A percentile compares a stretch with the other conserved stretches of the same genome.
Evolutionary conservation across 1,140 invertebrate genomes (phyloP).

Genomic region (Holotrichia oblita): DNA sequence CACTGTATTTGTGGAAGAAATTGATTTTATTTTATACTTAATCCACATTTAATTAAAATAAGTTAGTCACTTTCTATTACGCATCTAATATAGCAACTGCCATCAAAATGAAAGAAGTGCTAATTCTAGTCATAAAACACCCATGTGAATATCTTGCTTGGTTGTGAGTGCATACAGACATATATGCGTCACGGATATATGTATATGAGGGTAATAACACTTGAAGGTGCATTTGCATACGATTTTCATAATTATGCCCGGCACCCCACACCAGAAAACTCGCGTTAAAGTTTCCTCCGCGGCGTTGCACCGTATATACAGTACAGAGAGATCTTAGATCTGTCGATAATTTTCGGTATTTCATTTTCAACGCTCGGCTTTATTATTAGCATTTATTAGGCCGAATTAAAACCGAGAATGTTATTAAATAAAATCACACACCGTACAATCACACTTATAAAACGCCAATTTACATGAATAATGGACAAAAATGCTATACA

Average conservation of each 20-base stretch:
- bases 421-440: slow-evolving; percentile 55
- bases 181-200: neutral
- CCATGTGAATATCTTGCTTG: no score
- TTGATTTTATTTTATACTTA: no score
- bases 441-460: slow-evolving; percentile 55
- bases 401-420: slow-evolving; percentile 46
- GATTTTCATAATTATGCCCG: slow-evolving; percentile 31
- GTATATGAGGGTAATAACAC: slow-evolving; percentile 29
- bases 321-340: slow-evolving; percentile 36
- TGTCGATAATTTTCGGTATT: slow-evolving; percentile 42
- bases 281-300: slow-evolving; percentile 25
- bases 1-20: no score
- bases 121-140: no score
- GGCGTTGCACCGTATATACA: no score
- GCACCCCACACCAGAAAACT: neutral
- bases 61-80: no score
- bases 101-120: no score
- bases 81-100: no score
- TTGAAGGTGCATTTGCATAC: slow-evolving; percentile 2
- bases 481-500: slow-evolving; percentile 55
- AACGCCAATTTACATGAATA: slow-evolving; percentile 56
- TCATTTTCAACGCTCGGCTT: slow-evolving; percentile 28
- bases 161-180: neutral
- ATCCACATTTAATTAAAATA: no score
- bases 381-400: slow-evolving; percentile 45